Evolutionary conservation across 2,888 invertebrate species (phyloP), one percentile per base, ranked within the genome.

Genomic region (Netelia melanura): DNA sequence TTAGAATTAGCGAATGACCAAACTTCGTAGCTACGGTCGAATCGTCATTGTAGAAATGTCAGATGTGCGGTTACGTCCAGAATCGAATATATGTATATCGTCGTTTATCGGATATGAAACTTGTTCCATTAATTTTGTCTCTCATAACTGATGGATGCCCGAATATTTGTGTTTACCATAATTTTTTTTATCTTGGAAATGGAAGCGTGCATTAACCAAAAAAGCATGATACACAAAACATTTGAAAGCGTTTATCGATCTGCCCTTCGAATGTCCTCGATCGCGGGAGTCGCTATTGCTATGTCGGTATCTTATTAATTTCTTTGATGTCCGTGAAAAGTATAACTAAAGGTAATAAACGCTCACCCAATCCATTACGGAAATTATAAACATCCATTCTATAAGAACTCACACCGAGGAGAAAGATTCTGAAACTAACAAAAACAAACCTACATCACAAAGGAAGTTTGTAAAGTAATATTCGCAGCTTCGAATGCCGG

Each of bases 21-120:
- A 80, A 72, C 65, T 56, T 56, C 44, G 17, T 67, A 44, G 72
- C 65, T 17, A 14, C 21, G 8, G 25, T 44, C 25, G 64, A 65
- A 48, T 67, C 72, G 23, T 77, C 71, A 71, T 56, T 48, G 56
- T 11, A 6, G 14, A 6, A 44, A n/a, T 5, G 10, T 65, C 21
- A 21, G 65, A 30, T 77, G 44, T 72, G 25, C 61, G 61, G 54
- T 75, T 23, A 25, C 44, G 21, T 56, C 3, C 43, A 25, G 21
- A 56, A 38, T 44, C 52, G 64, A 6, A n/a, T 25, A 38, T n/a
- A 0, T 5, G 17, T 52, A 52, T 17, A 78, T 21, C 17, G n/a
- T 8, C 38, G 43, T 10, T 71, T 54, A 21, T 21, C 3, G 23
- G 17, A 21, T 48, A 48, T 48, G 48, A 5, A 58, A 9, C 17